A percentile compares a stretch with the other conserved stretches of the same genome.
Evolutionary conservation across 2,797 vertebrate genomes (phyloP).

Genomic region (Catostomus latipinnis): DNA sequence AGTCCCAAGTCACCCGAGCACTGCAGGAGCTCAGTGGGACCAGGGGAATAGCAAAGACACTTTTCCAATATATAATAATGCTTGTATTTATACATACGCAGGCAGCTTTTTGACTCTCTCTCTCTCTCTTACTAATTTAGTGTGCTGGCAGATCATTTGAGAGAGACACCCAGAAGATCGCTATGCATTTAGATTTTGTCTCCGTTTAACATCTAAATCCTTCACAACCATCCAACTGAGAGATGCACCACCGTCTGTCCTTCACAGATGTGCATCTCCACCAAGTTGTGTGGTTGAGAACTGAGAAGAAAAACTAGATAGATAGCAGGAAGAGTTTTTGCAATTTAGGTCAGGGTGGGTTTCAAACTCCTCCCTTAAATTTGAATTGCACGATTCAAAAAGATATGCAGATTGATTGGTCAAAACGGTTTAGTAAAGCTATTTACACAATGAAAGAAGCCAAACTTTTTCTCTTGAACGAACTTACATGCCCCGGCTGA

Average conservation of each 20-base stretch:
- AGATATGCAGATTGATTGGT: background rate
- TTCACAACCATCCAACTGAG: slow-evolving; percentile 73
- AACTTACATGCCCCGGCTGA: too few relatives aligned
- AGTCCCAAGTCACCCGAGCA: slow-evolving; percentile 80
- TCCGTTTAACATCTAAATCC: slow-evolving; percentile 77
- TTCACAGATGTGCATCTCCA: slow-evolving; percentile 61
- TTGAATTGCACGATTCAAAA: background rate
- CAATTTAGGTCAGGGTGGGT: background rate
- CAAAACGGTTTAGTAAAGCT: background rate
- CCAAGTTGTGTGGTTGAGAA: background rate
- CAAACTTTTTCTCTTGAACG: too few relatives aligned
- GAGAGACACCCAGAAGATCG: slow-evolving; percentile 75
- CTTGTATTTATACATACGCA: slow-evolving; percentile 91
- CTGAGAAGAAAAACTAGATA: background rate
- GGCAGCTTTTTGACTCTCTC: slow-evolving; percentile 84
- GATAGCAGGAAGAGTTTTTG: background rate
- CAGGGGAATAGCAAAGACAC: slow-evolving; percentile 88
- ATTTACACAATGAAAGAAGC: too few relatives aligned
- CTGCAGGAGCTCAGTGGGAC: slow-evolving; percentile 86
- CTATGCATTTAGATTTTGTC: slow-evolving; percentile 78
- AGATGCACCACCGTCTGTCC: slow-evolving; percentile 69
- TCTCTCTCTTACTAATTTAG: slow-evolving; percentile 80
- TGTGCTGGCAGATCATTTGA: slow-evolving; percentile 83
- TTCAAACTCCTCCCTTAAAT: background rate
- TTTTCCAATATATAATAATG: slow-evolving; percentile 94